Evolutionary conservation across 2,797 vertebrate genomes (phyloP), one percentile per base, ranked within the genome.

Genomic region (Hephaestus fuliginosus): DNA sequence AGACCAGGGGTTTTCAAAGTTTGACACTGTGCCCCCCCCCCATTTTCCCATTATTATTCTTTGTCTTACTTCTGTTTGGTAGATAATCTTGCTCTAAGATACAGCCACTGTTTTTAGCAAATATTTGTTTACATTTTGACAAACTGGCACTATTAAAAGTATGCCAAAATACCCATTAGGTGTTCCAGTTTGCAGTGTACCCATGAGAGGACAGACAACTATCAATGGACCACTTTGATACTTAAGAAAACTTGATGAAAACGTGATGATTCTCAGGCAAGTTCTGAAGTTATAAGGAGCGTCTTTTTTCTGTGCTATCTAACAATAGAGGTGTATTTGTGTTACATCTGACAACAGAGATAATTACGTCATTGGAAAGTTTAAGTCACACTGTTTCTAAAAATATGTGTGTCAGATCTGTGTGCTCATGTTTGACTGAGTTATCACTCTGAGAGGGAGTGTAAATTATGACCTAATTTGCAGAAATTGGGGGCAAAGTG

Each of bases 1-100:
- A 82, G 74, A 82, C 15, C 49, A 75, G 70, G 43, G 71, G 56
- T 69, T 84, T 84, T 83, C 66, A 76, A 76, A 78, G 18, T 61
- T 44, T 82, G 65, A 67, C 36, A 36, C 46, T 52, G 55, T 33
- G 55, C 28, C 25, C 22, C 18, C 25, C 2, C 8, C 48, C 36
- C 17, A 3, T 2, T 28, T 15, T 20, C 41, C 4, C 28, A 0
- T 43, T 67, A 4, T 10, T 60, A 10, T 12, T 41, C 1, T 36
- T 5, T 33, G 2, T 58, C 13, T 46, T 53, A 14, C 33, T n/a
- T 65, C 33, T 64, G 0, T n/a, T 41, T 55, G 5, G 11, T 8
- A 12, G 28, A 63, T 41, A 64, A 70, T 28, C 10, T 14, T 7
- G 28, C 33, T 51, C 28, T 18, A 10, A 0, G 33, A n/a, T 57